Base-by-base conservation (phyloP, 2,888 invertebrate species). In the Siphlonurus alternatus region DNA sequence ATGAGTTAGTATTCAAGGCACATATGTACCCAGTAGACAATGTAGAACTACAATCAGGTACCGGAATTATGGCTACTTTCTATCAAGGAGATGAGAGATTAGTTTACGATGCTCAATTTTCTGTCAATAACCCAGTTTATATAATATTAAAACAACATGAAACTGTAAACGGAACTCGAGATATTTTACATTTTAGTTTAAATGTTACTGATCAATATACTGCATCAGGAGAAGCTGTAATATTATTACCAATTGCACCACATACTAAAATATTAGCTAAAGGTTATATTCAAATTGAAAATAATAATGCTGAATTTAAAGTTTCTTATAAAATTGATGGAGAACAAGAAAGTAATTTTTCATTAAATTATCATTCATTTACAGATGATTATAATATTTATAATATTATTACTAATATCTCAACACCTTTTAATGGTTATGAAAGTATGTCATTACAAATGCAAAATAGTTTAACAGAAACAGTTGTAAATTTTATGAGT, bases 251-350 rank as follows among this genome's bases (percentile, higher is more conserved):
- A 22, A n/a, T 56, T 56, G n/a, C 56, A 18, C 56, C 56, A 20
- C 7, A 56, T 22, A 56, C 56, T 7, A 56, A n/a, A 20, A n/a
- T 56, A 20, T 56, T 56, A 56, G 56, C 56, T 20, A 56, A 56
- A 22, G 56, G 56, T n/a, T 22, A 56, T 20, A 56, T 56, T 56
- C 56, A 56, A n/a, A 56, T 56, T 56, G 56, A 56, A 56, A 56
- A n/a, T 22, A 56, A 56, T 7, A 56, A 56, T 20, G 56, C 56
- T 20, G 56, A 56, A 56, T 56, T 56, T 22, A 5, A n/a, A n/a
- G 22, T 56, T n/a, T 20, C 19, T n/a, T 56, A 56, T 22, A 5
- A 56, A 22, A 20, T n/a, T 5, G 56, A 56, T 22, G 56, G 20
- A 5, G 56, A 56, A n/a, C 5, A 56, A 22, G 56, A 56, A n/a